Evolutionary conservation across 2,888 invertebrate species (phyloP).

Genomic region (Antheraea yamamai): DNA sequence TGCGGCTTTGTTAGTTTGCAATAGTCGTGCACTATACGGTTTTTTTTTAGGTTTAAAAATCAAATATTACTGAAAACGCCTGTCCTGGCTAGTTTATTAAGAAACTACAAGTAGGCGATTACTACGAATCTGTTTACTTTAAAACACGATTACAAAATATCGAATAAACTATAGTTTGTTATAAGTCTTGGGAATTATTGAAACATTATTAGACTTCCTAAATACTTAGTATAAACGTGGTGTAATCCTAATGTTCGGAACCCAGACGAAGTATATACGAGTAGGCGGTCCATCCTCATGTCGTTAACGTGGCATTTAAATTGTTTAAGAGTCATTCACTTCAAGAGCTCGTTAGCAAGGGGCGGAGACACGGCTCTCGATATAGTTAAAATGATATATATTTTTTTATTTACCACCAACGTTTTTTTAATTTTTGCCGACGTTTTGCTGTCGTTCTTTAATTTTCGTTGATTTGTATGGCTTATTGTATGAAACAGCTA

Average conservation of each 20-base stretch:
- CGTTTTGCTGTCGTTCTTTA: not conserved
- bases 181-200: too few species aligned
- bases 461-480: too few species aligned
- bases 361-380: slow-evolving; percentile 23
- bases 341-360: slow-evolving; percentile 63
- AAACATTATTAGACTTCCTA: too few species aligned
- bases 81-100: too few species aligned
- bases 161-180: too few species aligned
- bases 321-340: slow-evolving; percentile 46
- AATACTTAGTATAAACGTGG: not conserved
- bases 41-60: too few species aligned
- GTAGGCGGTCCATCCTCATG: slow-evolving; percentile 20
- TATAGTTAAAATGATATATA: not conserved
- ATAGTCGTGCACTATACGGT: too few species aligned
- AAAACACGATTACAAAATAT: too few species aligned
- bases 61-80: too few species aligned
- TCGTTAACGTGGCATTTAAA: slow-evolving; percentile 50
- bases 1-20: too few species aligned
- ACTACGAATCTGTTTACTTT: too few species aligned
- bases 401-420: not conserved
- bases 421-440: not conserved
- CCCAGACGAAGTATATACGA: not conserved
- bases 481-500: not conserved
- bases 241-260: not conserved
- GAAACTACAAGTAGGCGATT: too few species aligned